Percentiles rank a stretch among this genome's conserved stretches.
These are phyloP conservation scores for Noctua comes DNA, from an alignment of 2,888 invertebrate genomes.

Conservation along the genomic window DNA sequence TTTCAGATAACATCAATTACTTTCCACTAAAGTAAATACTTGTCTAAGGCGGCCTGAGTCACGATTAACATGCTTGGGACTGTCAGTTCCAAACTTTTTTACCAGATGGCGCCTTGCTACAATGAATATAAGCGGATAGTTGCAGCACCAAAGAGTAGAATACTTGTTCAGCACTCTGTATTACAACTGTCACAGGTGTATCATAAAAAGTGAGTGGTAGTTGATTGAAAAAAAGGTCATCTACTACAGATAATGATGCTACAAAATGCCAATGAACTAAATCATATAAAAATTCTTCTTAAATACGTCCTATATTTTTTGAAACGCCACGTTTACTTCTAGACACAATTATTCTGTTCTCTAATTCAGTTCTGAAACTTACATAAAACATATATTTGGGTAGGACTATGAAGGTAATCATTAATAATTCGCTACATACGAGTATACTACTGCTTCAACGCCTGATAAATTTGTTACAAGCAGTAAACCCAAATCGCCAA, in stretches of 20 bases:
- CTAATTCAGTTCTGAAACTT: background rate
- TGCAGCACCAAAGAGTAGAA: background rate
- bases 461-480: background rate
- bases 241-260: background rate
- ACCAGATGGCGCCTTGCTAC: constrained; percentile 33
- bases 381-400: background rate
- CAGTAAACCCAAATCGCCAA: background rate
- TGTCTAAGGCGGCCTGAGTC: background rate
- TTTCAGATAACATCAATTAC: background rate
- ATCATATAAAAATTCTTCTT: background rate
- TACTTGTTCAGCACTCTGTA: background rate
- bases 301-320: background rate
- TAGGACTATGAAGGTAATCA: background rate
- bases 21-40: background rate
- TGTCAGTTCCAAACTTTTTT: background rate
- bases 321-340: background rate
- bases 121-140: background rate
- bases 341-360: background rate
- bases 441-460: background rate
- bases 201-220: background rate
- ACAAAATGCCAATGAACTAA: background rate
- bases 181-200: background rate
- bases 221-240: background rate
- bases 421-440: background rate
- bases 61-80: background rate